Conservation (phyloP, 2,888 invertebrate species). For the Theretra japonica region DNA sequence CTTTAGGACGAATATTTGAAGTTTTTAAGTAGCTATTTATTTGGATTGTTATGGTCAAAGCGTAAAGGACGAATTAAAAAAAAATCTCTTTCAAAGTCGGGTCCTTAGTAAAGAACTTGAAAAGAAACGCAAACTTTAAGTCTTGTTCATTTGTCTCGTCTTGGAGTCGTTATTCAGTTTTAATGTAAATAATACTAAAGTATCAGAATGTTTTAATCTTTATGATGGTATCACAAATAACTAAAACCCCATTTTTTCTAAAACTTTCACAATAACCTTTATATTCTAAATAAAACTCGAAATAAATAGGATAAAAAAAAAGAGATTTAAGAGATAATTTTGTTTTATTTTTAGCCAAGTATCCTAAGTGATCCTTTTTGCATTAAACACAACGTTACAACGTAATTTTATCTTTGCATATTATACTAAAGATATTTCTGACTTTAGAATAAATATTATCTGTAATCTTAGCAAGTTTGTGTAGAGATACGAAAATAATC, state of each 20-base stretch:
- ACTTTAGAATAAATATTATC: no score
- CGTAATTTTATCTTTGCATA: not conserved
- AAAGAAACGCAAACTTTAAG: constrained; percentile 9
- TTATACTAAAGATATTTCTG: not conserved
- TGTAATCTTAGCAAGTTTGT: not conserved
- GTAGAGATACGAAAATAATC: not conserved
- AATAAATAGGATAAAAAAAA: no score
- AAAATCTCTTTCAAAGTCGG: not conserved
- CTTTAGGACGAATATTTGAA: not conserved
- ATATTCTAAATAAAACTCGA: not conserved
- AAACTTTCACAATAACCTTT: not conserved
- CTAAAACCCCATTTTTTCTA: not conserved
- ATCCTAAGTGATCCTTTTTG: not conserved
- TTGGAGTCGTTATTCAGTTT: no score
- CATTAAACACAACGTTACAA: not conserved
- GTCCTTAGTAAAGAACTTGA: constrained; percentile 3
- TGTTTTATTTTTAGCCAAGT: not conserved
- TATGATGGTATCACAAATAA: not conserved
- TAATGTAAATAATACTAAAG: no score
- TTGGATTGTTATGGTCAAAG: not conserved
- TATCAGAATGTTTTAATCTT: no score
- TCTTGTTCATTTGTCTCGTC: no score
- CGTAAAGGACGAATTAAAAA: constrained; percentile 1
- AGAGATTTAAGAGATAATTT: not conserved
- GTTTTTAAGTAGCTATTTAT: not conserved